Evolutionary conservation across 2,113 vertebrate genomes (phyloP), one percentile per base, ranked within the genome.

Genomic region (Vanacampus margaritifer): DNA sequence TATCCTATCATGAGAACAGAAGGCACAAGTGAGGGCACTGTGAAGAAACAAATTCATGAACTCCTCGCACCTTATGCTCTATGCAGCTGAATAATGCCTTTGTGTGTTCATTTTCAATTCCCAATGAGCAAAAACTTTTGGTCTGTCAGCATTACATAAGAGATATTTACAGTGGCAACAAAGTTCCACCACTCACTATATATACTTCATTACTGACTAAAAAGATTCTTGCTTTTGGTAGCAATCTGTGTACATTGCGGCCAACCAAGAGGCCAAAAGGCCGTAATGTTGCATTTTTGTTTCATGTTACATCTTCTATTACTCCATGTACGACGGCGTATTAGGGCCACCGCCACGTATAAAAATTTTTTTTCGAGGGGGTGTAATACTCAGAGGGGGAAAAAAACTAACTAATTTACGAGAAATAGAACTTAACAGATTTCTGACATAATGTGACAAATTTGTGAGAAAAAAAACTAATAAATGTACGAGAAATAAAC

Each of bases 51-150:
- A 72, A 73, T 73, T 72, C 73, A 72, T 72, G 81, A 80, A 83
- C 80, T 85, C 74, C 78, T 32, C 43, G 5, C 70, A 76, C 77
- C 79, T 82, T 78, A 78, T 82, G 79, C 74, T 76, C 78, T 74
- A 51, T 65, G 72, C 50, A 14, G 75, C 71, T 74, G 74, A 64
- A 76, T 79, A 54, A 11, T 74, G 69, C 77, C 69, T 79, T 79
- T 85, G 76, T 87, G 57, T 72, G 68, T 79, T 80, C 73, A 36
- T 85, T 80, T 79, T 80, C 73, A 36, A 84, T 80, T 87, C 72
- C 75, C 73, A 81, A 67, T n/a, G 63, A 80, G 63, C 21, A 39
- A 70, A 76, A 81, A 72, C 77, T 71, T 83, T 81, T 79, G 65
- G 79, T 72, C 69, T 68, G 66, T 74, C 71, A 74, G 76, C 21